Percentiles rank a stretch among this genome's conserved stretches.
These are phyloP conservation scores for Drosophila albomicans DNA, from an alignment of 1,140 invertebrate genomes.

Conservation along the genomic window DNA sequence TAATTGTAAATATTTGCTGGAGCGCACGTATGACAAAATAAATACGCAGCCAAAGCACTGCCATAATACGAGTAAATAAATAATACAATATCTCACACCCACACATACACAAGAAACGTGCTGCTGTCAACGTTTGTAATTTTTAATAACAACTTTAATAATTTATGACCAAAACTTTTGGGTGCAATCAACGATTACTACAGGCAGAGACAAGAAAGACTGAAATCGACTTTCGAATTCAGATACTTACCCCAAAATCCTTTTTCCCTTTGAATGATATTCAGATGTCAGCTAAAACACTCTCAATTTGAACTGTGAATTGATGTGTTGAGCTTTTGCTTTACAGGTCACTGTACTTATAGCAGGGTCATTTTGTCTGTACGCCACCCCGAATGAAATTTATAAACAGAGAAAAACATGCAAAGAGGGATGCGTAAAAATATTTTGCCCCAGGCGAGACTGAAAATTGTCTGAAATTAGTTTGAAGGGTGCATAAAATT, in stretches of 20 bases:
- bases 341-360: conserved; percentile 12
- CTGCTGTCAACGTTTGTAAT: conserved; percentile 71
- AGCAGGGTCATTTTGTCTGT: conserved; percentile 13
- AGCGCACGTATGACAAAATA: conserved; percentile 71
- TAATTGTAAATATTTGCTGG: conserved; percentile 81
- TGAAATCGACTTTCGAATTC: neutral
- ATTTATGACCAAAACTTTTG: conserved; percentile 64
- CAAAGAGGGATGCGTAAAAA: conserved; percentile 16
- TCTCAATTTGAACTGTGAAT: conserved; percentile 58
- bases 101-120: conserved; percentile 50
- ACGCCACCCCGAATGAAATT: conserved; percentile 9
- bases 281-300: conserved; percentile 56
- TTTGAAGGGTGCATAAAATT: conserved; percentile 79
- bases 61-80: conserved; percentile 53
- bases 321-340: conserved; percentile 31
- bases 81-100: conserved; percentile 30
- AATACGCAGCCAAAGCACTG: conserved; percentile 57
- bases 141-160: conserved; percentile 74
- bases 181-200: conserved; percentile 15
- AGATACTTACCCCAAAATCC: neutral
- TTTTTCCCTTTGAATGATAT: conserved; percentile 30
- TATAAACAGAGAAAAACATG: conserved; percentile 9
- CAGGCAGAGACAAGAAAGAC: neutral
- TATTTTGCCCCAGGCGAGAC: conserved; percentile 8
- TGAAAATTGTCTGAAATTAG: conserved; percentile 56